These are phyloP conservation scores for Neofelis nebulosa DNA, from an alignment of 2,113 vertebrate species.

Conservation along the genomic window DNA sequence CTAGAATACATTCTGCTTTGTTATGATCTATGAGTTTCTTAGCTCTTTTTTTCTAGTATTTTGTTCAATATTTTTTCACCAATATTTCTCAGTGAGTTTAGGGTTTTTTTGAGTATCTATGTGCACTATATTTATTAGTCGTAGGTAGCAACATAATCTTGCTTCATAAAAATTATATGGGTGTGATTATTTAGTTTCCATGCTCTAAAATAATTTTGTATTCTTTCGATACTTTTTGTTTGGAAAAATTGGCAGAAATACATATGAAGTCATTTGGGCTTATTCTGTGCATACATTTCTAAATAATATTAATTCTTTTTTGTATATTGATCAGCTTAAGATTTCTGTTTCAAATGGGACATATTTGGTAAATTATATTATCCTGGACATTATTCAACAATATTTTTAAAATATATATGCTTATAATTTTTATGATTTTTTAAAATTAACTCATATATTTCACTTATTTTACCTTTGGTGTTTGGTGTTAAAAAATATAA, in stretches of 20 bases:
- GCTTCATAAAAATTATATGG: not conserved
- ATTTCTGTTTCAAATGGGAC: not conserved
- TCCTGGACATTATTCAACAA: not conserved
- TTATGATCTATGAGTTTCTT: not conserved
- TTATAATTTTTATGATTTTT: not conserved
- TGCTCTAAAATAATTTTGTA: not conserved
- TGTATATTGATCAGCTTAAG: not conserved
- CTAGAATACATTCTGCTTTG: not conserved
- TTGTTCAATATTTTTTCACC: not conserved
- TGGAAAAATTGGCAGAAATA: not conserved
- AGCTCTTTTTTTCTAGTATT: not conserved
- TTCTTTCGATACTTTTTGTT: not conserved
- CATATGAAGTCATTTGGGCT: not conserved
- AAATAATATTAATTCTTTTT: not conserved
- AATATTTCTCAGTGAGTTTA: not conserved
- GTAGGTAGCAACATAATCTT: not conserved
- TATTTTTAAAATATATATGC: not conserved
- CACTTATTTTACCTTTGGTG: not conserved
- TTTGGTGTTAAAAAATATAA: not conserved
- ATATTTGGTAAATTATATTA: not conserved
- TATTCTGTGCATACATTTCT: not conserved
- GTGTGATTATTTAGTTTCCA: not conserved
- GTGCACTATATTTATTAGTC: not conserved
- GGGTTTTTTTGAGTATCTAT: not conserved
- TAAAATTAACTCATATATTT: not conserved